Base-by-base conservation (phyloP, 2,888 invertebrate species). In the Meteorus colon region DNA sequence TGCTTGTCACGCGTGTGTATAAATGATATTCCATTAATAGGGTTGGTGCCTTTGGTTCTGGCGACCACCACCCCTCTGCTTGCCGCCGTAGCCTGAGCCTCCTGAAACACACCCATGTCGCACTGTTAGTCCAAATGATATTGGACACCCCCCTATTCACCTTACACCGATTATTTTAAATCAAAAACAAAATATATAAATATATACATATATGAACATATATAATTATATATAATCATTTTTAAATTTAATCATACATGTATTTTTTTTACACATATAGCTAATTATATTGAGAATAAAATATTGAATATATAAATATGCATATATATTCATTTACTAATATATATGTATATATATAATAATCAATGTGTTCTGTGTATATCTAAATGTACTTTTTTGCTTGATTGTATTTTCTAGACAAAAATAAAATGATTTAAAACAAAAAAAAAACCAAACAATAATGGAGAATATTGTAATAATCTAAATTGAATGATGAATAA, bases 11-110 rank as follows among this genome's bases (percentile, higher is more conserved):
- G 84, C 85, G 84, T 55, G 55, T 55, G 55, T 55, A 88, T 83
- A 84, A 85, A 88, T 85, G 85, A 86, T 87, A 85, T 86, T 87
- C 87, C 87, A 86, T 90, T 95, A 96, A 92, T 96, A 96, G 90
- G 96, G 96, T 92, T 96, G 95, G 92, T 96, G 96, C 93, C 96
- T 94, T 91, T 95, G 95, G 91, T 95, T 95, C 86, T 91, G 90
- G 85, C 90, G 90, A 86, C 89, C 90, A 88, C 91, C 91, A 89
- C 96, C 95, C 90, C 95, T 93, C 92, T 96, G 95, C 92, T 96
- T 96, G 91, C 96, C 96, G 88, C 96, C 95, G 92, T 94, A 95
- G 90, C 94, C 92, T 88, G 91, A 91, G 89, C 91, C 90, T 89
- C 91, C 92, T 89, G 89, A 84, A 89, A 89, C 88, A 89, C 84